phyloP scores from a whole-genome alignment of 2,888 invertebrate species.

The Scelioninae gen. 1 region DNA sequence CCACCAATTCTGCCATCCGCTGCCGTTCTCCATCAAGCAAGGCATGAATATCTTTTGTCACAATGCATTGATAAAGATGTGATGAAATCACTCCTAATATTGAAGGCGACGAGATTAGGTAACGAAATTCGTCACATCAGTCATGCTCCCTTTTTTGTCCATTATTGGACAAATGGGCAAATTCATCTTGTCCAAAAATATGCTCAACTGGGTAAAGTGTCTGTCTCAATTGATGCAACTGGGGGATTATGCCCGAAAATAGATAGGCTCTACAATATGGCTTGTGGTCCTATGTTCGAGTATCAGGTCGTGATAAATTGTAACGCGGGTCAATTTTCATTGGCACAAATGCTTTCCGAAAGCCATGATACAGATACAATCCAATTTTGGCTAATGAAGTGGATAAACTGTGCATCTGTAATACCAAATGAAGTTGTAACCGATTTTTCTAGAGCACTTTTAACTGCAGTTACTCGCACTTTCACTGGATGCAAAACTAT shows the following conservation, averaged over 20 bases:
- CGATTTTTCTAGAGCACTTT: conserved; percentile 68
- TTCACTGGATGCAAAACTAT: conserved; percentile 63
- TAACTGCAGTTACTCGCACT: conserved; percentile 62
- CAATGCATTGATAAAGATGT: conserved; percentile 20
- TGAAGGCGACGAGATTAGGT: conserved; percentile 1
- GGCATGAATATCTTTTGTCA: conserved; percentile 3
- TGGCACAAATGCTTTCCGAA: conserved; percentile 70
- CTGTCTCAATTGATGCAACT: conserved; percentile 66
- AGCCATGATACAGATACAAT: conserved; percentile 60
- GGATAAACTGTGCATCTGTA: conserved; percentile 67
- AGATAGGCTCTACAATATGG: conserved; percentile 17
- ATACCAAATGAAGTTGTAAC: conserved; percentile 68
- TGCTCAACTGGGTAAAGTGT: conserved; percentile 4
- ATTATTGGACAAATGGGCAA: conserved; percentile 24
- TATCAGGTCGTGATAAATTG: conserved; percentile 61
- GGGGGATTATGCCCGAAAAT: conserved; percentile 59
- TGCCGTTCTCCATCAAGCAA: conserved; percentile 1
- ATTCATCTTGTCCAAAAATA: conserved; percentile 22
- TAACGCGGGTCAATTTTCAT: conserved; percentile 64
- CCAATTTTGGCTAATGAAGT: conserved; percentile 69
- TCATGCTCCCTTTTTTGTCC: not conserved
- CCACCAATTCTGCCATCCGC: not conserved
- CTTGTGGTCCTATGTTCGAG: conserved; percentile 55
- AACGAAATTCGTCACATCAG: conserved; percentile 18
- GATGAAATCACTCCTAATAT: not conserved